Conservation (phyloP, 2,797 vertebrate genomes). For the Gymnopithys bicolor region DNA sequence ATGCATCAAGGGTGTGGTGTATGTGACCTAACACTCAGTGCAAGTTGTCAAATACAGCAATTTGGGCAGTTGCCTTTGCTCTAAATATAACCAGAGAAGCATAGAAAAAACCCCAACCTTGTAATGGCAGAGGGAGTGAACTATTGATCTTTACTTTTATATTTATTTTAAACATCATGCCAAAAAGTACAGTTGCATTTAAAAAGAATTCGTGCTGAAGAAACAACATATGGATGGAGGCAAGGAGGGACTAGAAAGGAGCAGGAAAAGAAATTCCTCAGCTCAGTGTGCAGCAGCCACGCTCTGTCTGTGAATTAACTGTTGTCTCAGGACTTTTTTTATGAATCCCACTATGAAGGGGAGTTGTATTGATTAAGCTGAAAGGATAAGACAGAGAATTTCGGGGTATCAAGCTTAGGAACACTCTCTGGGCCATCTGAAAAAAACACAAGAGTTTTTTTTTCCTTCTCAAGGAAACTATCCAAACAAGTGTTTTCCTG, state of each 20-base stretch:
- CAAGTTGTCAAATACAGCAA: neutral
- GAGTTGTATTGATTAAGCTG: neutral
- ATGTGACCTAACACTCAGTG: neutral
- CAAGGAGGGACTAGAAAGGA: neutral
- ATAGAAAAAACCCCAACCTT: neutral
- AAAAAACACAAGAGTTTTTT: neutral
- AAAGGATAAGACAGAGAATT: neutral
- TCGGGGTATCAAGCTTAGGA: neutral
- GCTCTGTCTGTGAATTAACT: neutral
- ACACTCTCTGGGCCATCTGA: neutral
- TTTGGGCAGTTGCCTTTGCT: neutral
- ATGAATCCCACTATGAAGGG: neutral
- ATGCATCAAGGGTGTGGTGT: neutral
- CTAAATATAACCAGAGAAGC: neutral
- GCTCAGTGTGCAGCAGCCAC: neutral
- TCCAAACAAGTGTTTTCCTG: slow-evolving; percentile 48
- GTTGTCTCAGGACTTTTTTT: neutral
- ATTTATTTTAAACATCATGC: neutral
- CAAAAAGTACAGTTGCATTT: neutral
- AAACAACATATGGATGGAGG: neutral
- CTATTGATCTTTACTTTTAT: neutral
- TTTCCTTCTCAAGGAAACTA: neutral
- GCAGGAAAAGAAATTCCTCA: neutral
- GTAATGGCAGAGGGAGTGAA: neutral
- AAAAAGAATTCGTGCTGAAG: neutral